Percentiles rank a stretch among this genome's conserved stretches.
Evolutionary conservation across 2,888 invertebrate genomes (phyloP).

Genomic region (Phengaris arion): DNA sequence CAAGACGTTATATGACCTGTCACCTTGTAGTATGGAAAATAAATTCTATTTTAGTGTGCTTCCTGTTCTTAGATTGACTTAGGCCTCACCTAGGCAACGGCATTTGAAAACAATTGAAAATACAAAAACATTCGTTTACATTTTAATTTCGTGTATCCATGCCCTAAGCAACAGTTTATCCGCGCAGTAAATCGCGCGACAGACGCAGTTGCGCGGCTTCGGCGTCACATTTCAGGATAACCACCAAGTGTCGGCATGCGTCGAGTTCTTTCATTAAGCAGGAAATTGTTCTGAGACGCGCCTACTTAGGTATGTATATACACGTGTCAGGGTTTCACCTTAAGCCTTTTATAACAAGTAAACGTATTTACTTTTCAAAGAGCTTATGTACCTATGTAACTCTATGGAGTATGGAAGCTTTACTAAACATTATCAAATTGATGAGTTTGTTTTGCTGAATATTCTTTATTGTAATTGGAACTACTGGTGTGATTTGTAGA

Average conservation of each 20-base stretch:
- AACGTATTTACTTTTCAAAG: background rate
- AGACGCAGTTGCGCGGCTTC: conserved; percentile 36
- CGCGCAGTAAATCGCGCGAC: conserved; percentile 8
- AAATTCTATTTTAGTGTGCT: no score
- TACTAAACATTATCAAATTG: no score
- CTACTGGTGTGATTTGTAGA: no score
- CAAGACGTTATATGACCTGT: no score
- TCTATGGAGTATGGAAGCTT: no score
- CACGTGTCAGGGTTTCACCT: conserved; percentile 9
- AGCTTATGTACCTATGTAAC: background rate
- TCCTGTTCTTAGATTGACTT: no score
- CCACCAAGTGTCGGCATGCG: conserved; percentile 39
- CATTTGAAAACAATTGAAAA: no score
- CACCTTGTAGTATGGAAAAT: no score
- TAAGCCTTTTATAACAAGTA: background rate
- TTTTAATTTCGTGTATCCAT: background rate
- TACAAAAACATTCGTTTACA: background rate
- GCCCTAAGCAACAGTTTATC: background rate
- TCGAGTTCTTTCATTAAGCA: conserved; percentile 34
- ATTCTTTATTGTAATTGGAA: no score
- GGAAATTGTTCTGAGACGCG: conserved; percentile 19
- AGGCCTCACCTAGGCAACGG: no score
- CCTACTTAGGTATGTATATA: background rate
- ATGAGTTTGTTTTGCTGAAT: no score
- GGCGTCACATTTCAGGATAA: conserved; percentile 41